Evolutionary conservation across 2,888 invertebrate genomes (phyloP), one percentile per base, ranked within the genome.

Genomic region (Lagria hirta): DNA sequence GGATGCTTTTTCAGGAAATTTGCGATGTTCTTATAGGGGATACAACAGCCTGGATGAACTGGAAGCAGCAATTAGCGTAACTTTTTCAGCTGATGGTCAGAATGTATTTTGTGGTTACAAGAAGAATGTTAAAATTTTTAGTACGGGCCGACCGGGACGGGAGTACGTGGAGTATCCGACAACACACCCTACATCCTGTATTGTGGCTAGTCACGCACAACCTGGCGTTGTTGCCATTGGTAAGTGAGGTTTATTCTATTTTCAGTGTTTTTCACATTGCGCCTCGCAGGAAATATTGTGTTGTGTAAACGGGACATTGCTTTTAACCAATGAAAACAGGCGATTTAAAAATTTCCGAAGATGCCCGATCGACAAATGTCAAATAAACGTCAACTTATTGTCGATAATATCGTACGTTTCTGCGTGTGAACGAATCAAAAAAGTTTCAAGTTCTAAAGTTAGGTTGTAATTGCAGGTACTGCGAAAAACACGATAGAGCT

Each of bases 91-190:
- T 32, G 81, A 84, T 60, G 91, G 91, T 3, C 75, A 75, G 33
- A 81, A 81, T 66, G 79, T 97, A 27, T 85, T 88, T 73, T 88
- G 85, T 65, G 97, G 96, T n/a, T 95, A 89, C 66, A 89, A 88
- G 70, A 91, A 91, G 68, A 75, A 75, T 54, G 75, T 97, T 27
- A 81, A 90, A 67, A 83, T 90, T 47, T 97, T 97, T 75, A 82
- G 91, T 70, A 83, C 88, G 0, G 76, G 51, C 58, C 80, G 84
- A 42, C 85, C 85, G 3, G 85, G 85, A 21, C 75, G 84, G 61
- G 80, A 80, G 37, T 84, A 72, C 61, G 65, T 70, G 2, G 77
- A 79, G 44, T 79, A 82, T 60, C 74, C 77, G 12, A 77, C 80
- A 1, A 73, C 73, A 30, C 77, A 77, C 52, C 75, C 83, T 3